These are phyloP conservation scores for Poeciliopsis paucimaculata DNA, from an alignment of 2,797 vertebrate species.

Conservation along the genomic window DNA sequence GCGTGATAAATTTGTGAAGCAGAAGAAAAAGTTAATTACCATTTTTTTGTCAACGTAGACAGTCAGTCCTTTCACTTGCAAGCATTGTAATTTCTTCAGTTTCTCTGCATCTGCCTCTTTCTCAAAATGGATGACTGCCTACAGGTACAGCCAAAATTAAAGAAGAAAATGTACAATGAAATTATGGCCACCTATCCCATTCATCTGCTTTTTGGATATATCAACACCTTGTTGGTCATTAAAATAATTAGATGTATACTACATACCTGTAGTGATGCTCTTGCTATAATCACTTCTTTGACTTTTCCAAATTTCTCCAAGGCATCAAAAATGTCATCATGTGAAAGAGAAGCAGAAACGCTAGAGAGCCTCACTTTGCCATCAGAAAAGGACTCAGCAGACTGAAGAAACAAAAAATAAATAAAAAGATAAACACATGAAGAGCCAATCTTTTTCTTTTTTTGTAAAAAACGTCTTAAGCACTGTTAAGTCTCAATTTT, in stretches of 20 bases:
- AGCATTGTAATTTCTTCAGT: conserved; percentile 69
- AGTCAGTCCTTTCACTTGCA: conserved; percentile 70
- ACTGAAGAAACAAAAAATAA: neutral
- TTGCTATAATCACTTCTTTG: conserved; percentile 79
- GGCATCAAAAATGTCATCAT: conserved; percentile 78
- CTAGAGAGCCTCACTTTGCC: conserved; percentile 45
- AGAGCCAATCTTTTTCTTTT: neutral
- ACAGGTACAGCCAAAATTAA: neutral
- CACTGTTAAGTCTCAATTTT: too few relatives aligned
- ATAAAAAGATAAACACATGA: neutral
- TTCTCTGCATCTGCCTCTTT: conserved; percentile 83
- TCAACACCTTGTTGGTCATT: neutral
- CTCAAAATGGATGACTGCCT: conserved; percentile 88
- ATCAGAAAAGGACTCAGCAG: conserved; percentile 3
- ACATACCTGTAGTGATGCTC: conserved; percentile 37
- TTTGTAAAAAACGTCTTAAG: neutral
- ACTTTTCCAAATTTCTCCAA: conserved; percentile 85
- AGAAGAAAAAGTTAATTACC: conserved; percentile 43
- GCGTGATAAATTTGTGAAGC: neutral
- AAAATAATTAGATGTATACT: neutral
- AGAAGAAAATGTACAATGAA: neutral
- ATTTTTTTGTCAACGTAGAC: conserved; percentile 68
- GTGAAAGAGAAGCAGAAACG: neutral
- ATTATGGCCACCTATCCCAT: neutral
- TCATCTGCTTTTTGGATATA: neutral